Evolutionary conservation across 1,140 invertebrate genomes (phyloP).

Genomic region (Stenopsyche tienmushanensis): DNA sequence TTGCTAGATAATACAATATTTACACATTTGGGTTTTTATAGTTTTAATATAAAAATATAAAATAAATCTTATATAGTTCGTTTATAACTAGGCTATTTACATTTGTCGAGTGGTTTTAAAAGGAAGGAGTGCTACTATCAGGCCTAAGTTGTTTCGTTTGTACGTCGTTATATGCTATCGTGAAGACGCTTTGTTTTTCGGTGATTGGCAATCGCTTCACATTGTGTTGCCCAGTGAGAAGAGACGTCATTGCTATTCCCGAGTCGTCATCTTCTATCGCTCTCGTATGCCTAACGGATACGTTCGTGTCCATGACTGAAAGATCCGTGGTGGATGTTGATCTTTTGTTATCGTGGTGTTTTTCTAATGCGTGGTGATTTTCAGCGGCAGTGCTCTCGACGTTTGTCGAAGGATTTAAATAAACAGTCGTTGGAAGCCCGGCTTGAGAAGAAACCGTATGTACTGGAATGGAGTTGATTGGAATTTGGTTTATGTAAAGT

Average conservation of each 20-base stretch:
- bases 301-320: constrained; percentile 33
- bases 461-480: constrained; percentile 32
- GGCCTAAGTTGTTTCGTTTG: constrained; percentile 56
- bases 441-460: constrained; percentile 31
- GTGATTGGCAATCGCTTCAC: constrained; percentile 70
- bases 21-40: constrained; percentile 15
- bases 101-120: constrained; percentile 42
- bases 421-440: constrained; percentile 37
- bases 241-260: constrained; percentile 68
- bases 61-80: constrained; percentile 35
- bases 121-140: constrained; percentile 56
- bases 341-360: constrained; percentile 1
- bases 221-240: constrained; percentile 47
- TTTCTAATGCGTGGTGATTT: not conserved
- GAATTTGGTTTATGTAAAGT: constrained; percentile 51
- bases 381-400: not conserved
- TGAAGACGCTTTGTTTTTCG: constrained; percentile 92
- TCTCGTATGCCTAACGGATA: constrained; percentile 37
- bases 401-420: constrained; percentile 31
- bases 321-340: constrained; percentile 1
- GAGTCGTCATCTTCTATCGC: constrained; percentile 70
- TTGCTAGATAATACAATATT: constrained; percentile 19
- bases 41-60: constrained; percentile 38
- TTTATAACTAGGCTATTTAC: constrained; percentile 18
- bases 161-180: constrained; percentile 88